phyloP scores from a whole-genome alignment of 2,888 invertebrate genomes.

The Serripes groenlandicus region DNA sequence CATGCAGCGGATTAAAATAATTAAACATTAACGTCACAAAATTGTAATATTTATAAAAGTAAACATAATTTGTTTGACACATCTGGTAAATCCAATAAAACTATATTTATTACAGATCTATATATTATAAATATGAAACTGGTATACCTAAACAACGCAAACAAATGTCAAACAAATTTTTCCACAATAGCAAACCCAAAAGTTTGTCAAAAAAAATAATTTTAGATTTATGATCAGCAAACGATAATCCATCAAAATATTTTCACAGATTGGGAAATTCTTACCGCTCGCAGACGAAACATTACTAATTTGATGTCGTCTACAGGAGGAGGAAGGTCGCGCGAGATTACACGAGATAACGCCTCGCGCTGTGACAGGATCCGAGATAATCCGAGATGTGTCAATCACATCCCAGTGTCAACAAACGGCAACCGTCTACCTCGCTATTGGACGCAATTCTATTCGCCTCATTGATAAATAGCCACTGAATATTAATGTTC shows the following conservation, averaged over 20 bases:
- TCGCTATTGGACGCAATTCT: conserved; percentile 3
- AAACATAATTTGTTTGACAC: no score
- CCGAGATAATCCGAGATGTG: conserved; percentile 36
- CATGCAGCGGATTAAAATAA: no score
- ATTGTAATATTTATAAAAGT: no score
- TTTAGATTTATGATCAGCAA: conserved; percentile 16
- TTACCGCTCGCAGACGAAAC: conserved; percentile 14
- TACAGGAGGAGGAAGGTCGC: conserved; percentile 22
- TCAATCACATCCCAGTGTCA: conserved; percentile 39
- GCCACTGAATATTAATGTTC: conserved; percentile 5
- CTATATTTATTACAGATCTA: no score
- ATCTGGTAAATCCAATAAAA: no score
- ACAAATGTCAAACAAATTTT: no score
- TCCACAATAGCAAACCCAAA: not conserved
- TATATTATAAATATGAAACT: no score
- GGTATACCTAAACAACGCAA: no score
- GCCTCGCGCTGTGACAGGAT: conserved; percentile 60
- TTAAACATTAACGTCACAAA: no score
- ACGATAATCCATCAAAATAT: conserved; percentile 19
- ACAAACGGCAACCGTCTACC: not conserved
- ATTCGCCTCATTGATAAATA: not conserved
- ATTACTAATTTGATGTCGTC: conserved; percentile 51
- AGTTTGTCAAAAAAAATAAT: not conserved
- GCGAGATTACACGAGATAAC: conserved; percentile 31
- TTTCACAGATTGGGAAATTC: conserved; percentile 9